Percentiles rank a stretch among this genome's conserved stretches.
Evolutionary conservation across 2,113 vertebrate genomes (phyloP).

Genomic region (Ictalurus punctatus): DNA sequence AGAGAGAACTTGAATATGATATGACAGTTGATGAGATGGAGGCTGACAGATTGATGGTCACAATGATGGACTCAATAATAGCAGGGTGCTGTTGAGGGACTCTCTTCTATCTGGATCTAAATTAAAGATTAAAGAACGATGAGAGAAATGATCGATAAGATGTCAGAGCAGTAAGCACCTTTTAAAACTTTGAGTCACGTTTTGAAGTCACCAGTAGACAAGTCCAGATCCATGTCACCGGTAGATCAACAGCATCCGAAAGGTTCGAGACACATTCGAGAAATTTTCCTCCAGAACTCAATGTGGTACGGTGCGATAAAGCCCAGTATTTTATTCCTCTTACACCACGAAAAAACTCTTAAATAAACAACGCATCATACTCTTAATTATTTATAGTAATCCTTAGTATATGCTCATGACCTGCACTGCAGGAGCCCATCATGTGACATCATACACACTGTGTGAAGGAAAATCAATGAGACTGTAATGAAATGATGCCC

Average conservation of each 20-base stretch:
- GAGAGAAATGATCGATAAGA: constrained; percentile 1
- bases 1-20: constrained; percentile 47
- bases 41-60: constrained; percentile 58
- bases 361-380: background rate
- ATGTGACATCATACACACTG: background rate
- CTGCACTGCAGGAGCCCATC: background rate
- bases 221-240: background rate
- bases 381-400: background rate
- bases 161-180: background rate
- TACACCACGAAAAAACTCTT: background rate
- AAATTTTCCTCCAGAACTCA: too few species aligned
- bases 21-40: constrained; percentile 45
- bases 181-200: background rate
- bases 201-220: background rate
- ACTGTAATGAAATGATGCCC: background rate
- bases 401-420: background rate
- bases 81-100: constrained; percentile 38
- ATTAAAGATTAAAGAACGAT: background rate
- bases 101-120: background rate
- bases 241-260: background rate
- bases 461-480: background rate
- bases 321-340: background rate
- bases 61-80: constrained; percentile 52
- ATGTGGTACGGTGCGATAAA: background rate
- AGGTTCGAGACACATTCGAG: background rate